Conservation (phyloP, 2,888 invertebrate species). For the Conops quadrifasciatus region DNA sequence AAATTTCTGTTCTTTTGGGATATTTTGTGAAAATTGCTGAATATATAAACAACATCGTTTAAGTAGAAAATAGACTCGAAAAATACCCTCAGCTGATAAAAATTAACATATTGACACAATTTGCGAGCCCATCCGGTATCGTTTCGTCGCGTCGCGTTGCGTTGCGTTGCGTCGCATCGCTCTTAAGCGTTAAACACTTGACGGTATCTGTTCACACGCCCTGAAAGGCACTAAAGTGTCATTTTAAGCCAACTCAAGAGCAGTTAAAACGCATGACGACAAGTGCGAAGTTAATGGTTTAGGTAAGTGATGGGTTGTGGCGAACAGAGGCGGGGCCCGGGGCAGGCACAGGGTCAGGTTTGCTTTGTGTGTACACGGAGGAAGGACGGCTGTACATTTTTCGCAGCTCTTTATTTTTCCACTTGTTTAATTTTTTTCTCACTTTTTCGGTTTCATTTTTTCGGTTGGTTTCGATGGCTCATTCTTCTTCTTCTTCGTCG, state of each 20-base stretch:
- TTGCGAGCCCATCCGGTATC: slow-evolving; percentile 52
- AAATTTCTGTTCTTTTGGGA: slow-evolving; percentile 18
- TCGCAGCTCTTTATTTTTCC: slow-evolving; percentile 36
- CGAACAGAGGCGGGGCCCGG: slow-evolving; percentile 31
- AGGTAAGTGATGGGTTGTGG: slow-evolving; percentile 24
- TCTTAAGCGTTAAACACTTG: slow-evolving; percentile 27
- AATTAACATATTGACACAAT: slow-evolving; percentile 59
- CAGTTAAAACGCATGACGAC: slow-evolving; percentile 43
- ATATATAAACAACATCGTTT: slow-evolving; percentile 30
- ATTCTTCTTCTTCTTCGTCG: slow-evolving; percentile 27
- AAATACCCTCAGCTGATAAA: slow-evolving; percentile 35
- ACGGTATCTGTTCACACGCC: slow-evolving; percentile 49
- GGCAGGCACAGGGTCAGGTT: too few relatives aligned
- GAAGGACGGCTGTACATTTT: slow-evolving; percentile 28
- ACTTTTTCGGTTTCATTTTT: background rate
- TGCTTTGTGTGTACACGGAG: too few relatives aligned
- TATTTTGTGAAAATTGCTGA: slow-evolving; percentile 36
- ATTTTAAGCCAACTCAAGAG: slow-evolving; percentile 60
- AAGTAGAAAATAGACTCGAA: slow-evolving; percentile 32
- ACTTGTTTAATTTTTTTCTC: background rate
- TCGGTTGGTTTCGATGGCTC: slow-evolving; percentile 3
- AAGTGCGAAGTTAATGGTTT: slow-evolving; percentile 42
- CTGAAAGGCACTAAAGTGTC: slow-evolving; percentile 60
- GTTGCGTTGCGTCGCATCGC: background rate
- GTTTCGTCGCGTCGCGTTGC: too few relatives aligned